phyloP scores from a whole-genome alignment of 2,888 invertebrate genomes.

The Proisotoma minuta region DNA sequence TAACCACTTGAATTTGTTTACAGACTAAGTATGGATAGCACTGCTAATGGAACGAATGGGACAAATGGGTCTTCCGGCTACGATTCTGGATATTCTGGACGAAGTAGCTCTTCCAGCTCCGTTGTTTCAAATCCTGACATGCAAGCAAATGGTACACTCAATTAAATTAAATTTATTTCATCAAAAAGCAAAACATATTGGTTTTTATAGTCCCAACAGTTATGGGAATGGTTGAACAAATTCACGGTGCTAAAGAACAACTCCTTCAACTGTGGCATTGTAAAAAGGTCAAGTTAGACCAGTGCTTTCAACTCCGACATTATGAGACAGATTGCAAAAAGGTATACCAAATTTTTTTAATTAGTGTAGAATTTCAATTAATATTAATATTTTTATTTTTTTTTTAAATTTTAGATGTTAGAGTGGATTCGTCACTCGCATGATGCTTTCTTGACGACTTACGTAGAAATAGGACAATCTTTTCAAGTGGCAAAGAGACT shows the following conservation, averaged over 20 bases:
- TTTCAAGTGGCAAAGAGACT: constrained; percentile 83
- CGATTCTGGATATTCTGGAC: constrained; percentile 69
- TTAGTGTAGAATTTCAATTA: background rate
- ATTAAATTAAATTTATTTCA: no score
- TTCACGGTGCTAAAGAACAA: constrained; percentile 84
- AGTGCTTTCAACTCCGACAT: constrained; percentile 89
- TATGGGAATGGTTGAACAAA: constrained; percentile 75
- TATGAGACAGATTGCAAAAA: constrained; percentile 98
- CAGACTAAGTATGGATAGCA: constrained; percentile 55
- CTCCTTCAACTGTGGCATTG: constrained; percentile 90
- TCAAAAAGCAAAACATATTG: no score
- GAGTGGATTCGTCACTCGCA: constrained; percentile 96
- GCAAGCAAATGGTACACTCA: constrained; percentile 56
- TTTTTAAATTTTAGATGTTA: constrained; percentile 67
- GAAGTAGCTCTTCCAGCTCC: constrained; percentile 60
- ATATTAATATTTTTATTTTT: background rate
- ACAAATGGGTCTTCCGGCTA: constrained; percentile 55
- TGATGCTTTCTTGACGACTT: constrained; percentile 88
- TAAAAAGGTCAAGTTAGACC: constrained; percentile 88
- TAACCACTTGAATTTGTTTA: background rate
- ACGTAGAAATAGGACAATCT: constrained; percentile 92
- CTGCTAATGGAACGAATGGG: constrained; percentile 33
- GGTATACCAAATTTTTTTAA: no score
- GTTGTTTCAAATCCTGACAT: constrained; percentile 61
- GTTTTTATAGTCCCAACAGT: constrained; percentile 68